Conservation (phyloP, 2,888 invertebrate species). For the Conchocele bisecta region DNA sequence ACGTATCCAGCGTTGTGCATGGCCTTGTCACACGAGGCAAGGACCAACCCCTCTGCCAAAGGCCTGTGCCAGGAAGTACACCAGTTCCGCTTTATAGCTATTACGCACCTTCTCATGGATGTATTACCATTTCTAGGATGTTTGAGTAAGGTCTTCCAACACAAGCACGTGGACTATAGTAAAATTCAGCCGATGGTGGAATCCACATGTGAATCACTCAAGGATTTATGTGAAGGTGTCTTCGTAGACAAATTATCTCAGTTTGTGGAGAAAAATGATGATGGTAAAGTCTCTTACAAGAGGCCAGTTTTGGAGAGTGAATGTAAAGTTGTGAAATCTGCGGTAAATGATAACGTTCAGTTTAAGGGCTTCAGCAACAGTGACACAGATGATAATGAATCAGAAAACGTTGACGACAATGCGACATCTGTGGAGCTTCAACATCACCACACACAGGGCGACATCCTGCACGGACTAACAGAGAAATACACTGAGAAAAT, state of each 20-base stretch:
- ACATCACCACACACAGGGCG: slow-evolving; percentile 13
- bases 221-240: slow-evolving; percentile 15
- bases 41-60: slow-evolving; percentile 27
- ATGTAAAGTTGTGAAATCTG: slow-evolving; percentile 13
- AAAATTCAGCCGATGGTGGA: slow-evolving; percentile 26
- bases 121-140: slow-evolving; percentile 37
- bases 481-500: slow-evolving; percentile 12
- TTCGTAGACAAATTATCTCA: slow-evolving; percentile 17
- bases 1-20: slow-evolving; percentile 44
- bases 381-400: background rate
- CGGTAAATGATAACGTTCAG: slow-evolving; percentile 2
- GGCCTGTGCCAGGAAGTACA: slow-evolving; percentile 38
- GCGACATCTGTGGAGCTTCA: slow-evolving; percentile 25
- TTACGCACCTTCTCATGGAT: slow-evolving; percentile 55
- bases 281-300: slow-evolving; percentile 9
- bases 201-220: slow-evolving; percentile 31
- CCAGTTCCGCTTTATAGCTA: slow-evolving; percentile 46
- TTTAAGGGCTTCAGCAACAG: background rate
- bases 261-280: slow-evolving; percentile 13
- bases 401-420: background rate
- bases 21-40: slow-evolving; percentile 39
- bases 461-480: slow-evolving; percentile 2
- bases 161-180: slow-evolving; percentile 35
- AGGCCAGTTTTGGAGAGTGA: slow-evolving; percentile 20
- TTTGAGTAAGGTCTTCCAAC: slow-evolving; percentile 33